A percentile compares a stretch with the other conserved stretches of the same genome.
phyloP scores from a whole-genome alignment of 1,140 invertebrate genomes.

The Elymnias hypermnestra region DNA sequence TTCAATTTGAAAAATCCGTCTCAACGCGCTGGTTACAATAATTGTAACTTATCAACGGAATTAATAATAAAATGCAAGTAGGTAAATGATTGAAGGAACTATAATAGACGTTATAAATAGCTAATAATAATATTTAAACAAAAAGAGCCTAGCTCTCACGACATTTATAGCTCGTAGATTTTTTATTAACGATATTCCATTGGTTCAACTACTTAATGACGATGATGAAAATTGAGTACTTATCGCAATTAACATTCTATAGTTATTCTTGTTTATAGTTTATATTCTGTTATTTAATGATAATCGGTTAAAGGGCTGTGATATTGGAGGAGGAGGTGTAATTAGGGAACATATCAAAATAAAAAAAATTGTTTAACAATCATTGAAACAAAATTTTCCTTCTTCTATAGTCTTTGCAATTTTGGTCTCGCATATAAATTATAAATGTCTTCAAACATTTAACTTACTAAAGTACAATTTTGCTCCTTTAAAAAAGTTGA shows the following conservation, averaged over 20 bases:
- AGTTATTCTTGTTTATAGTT: constrained; percentile 60
- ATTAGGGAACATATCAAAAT: constrained; percentile 57
- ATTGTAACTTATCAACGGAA: constrained; percentile 19
- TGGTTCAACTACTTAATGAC: constrained; percentile 38
- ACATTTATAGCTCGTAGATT: constrained; percentile 34
- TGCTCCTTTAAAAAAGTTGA: too few species aligned
- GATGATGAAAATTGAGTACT: constrained; percentile 34
- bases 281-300: constrained; percentile 65
- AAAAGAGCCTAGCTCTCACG: constrained; percentile 45
- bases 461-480: too few species aligned
- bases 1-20: constrained; percentile 6
- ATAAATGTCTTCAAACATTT: not conserved
- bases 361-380: constrained; percentile 7
- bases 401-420: not conserved
- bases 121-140: constrained; percentile 23
- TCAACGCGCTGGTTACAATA: constrained; percentile 7
- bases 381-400: not conserved
- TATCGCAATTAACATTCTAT: constrained; percentile 36
- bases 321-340: constrained; percentile 55
- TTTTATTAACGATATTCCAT: constrained; percentile 33
- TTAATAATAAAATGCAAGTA: constrained; percentile 13
- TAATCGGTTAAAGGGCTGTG: constrained; percentile 66
- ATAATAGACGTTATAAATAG: constrained; percentile 24
- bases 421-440: not conserved
- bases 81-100: constrained; percentile 19